A percentile compares a stretch with the other conserved stretches of the same genome.
These are phyloP conservation scores for Nibea albiflora DNA, from an alignment of 2,113 vertebrate species.

Conservation along the genomic window DNA sequence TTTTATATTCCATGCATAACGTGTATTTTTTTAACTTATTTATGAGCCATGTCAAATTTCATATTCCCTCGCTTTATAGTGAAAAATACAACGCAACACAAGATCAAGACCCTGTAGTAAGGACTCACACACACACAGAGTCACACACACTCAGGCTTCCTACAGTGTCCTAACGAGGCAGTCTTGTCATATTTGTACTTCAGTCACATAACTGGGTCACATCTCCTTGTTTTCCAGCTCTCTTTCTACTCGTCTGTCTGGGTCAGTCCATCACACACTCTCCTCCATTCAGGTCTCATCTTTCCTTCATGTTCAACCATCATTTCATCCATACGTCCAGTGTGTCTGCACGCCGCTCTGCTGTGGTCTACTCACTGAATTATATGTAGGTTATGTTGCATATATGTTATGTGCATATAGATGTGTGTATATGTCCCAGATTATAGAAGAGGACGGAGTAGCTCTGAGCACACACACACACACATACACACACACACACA, in stretches of 20 bases:
- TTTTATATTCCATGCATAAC: not conserved
- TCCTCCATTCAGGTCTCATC: conserved; percentile 7
- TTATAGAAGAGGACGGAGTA: conserved; percentile 2
- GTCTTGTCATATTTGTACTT: conserved; percentile 40
- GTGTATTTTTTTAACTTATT: not conserved
- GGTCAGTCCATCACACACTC: conserved; percentile 45
- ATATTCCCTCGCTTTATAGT: not conserved
- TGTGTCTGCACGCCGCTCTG: not conserved
- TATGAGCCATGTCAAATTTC: not conserved
- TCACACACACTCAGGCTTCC: conserved; percentile 2
- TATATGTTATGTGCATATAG: not conserved
- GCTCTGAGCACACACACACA: not conserved
- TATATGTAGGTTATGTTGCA: not conserved
- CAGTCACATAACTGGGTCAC: conserved; percentile 68
- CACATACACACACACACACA: conserved; percentile 4
- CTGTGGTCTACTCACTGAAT: not conserved
- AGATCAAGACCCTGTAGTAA: not conserved
- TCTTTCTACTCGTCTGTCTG: conserved; percentile 40
- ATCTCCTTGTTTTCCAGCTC: conserved; percentile 24
- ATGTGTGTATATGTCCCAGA: conserved; percentile 38
- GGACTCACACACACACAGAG: conserved; percentile 16
- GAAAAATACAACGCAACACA: not conserved
- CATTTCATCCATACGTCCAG: not conserved
- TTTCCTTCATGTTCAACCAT: not conserved
- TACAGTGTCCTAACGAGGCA: conserved; percentile 3